These are phyloP conservation scores for Alloscopus bannaensis DNA, from an alignment of 2,888 invertebrate species.

Conservation along the genomic window DNA sequence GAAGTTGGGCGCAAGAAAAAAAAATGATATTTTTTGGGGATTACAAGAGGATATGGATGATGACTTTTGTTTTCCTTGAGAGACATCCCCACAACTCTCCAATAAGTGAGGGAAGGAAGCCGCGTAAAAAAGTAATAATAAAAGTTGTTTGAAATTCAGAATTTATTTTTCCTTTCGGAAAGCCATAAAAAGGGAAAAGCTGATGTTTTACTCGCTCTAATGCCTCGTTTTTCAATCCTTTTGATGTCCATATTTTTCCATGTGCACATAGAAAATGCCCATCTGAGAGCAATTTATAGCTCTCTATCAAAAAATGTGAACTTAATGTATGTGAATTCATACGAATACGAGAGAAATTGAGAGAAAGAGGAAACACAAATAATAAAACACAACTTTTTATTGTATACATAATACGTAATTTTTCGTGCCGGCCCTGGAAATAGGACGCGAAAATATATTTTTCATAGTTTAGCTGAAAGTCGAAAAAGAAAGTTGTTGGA, in stretches of 20 bases:
- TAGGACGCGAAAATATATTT: not conserved
- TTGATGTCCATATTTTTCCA: slow-evolving; percentile 48
- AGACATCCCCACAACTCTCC: not conserved
- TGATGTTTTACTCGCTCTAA: slow-evolving; percentile 40
- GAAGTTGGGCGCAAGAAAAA: too few species aligned
- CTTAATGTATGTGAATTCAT: slow-evolving; percentile 17
- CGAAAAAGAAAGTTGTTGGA: not conserved
- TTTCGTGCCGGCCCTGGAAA: not conserved
- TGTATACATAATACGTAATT: not conserved
- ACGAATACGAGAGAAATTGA: too few species aligned
- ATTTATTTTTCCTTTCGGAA: slow-evolving; percentile 45
- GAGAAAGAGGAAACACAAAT: slow-evolving; percentile 28
- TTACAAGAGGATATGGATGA: slow-evolving; percentile 21
- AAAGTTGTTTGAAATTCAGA: slow-evolving; percentile 36
- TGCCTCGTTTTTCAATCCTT: slow-evolving; percentile 37
- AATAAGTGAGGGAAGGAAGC: not conserved
- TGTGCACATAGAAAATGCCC: slow-evolving; percentile 30
- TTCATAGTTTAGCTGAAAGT: not conserved
- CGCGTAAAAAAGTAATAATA: slow-evolving; percentile 26
- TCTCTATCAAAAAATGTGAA: slow-evolving; percentile 30
- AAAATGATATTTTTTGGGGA: not conserved
- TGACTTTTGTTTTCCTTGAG: slow-evolving; percentile 31
- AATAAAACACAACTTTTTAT: slow-evolving; percentile 24
- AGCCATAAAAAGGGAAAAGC: slow-evolving; percentile 33
- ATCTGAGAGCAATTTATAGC: slow-evolving; percentile 34